phyloP scores from a whole-genome alignment of 1,140 invertebrate genomes.

The Macrosteles quadrilineatus region DNA sequence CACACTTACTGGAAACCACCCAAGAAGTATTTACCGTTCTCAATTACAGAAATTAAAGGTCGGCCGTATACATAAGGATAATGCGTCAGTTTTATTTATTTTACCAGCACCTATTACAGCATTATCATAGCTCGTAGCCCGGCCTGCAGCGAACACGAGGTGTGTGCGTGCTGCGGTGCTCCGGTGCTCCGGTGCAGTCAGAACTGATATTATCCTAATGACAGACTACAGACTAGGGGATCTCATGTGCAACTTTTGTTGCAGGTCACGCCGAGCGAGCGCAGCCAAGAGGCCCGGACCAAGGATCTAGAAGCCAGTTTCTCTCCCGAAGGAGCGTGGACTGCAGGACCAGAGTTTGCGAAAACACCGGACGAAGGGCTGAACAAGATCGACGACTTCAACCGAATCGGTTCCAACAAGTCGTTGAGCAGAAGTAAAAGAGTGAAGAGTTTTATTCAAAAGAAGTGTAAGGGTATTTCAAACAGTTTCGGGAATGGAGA shows the following conservation, averaged over 20 bases:
- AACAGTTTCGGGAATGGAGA: slow-evolving; percentile 19
- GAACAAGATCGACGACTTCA: slow-evolving; percentile 19
- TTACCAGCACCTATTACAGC: background rate
- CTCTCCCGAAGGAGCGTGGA: slow-evolving; percentile 12
- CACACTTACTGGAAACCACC: too few relatives aligned
- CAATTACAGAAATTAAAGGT: too few relatives aligned
- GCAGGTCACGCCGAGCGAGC: slow-evolving; percentile 9
- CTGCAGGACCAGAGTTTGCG: background rate
- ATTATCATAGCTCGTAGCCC: background rate
- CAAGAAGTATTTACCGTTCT: too few relatives aligned
- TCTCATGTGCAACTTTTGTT: slow-evolving; percentile 1
- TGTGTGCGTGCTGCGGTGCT: background rate
- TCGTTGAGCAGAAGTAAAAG: slow-evolving; percentile 51
- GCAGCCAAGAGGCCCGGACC: background rate
- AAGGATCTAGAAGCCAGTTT: slow-evolving; percentile 4
- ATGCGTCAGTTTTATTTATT: background rate
- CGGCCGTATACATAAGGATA: too few relatives aligned
- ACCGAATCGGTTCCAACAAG: slow-evolving; percentile 22
- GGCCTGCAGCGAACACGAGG: background rate
- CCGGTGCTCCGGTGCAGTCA: background rate
- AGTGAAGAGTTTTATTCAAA: slow-evolving; percentile 53
- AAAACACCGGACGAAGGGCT: slow-evolving; percentile 6
- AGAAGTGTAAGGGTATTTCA: slow-evolving; percentile 52
- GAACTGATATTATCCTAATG: background rate
- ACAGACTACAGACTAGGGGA: background rate